Percentiles rank a stretch among this genome's conserved stretches.
These are phyloP conservation scores for Mormyrus iriodes DNA, from an alignment of 2,113 vertebrate genomes.

Conservation along the genomic window DNA sequence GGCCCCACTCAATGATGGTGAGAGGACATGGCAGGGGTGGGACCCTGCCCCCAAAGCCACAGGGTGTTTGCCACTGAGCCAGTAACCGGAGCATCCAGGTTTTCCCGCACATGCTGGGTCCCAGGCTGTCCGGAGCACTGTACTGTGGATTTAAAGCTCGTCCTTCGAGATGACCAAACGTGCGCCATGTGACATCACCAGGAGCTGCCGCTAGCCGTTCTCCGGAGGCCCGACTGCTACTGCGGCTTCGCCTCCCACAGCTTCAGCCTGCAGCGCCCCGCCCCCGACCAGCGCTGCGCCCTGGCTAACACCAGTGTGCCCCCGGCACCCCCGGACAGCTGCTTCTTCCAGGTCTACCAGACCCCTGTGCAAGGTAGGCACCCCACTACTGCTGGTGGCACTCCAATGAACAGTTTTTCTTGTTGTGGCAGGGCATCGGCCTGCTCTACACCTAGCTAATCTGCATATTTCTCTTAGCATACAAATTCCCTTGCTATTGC, in stretches of 20 bases:
- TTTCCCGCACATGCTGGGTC: too few relatives aligned
- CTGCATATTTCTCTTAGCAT: not conserved
- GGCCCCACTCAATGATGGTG: not conserved
- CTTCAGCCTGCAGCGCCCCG: constrained; percentile 59
- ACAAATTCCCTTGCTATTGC: not conserved
- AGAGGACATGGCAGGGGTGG: not conserved
- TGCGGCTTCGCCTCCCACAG: constrained; percentile 70
- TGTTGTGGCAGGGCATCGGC: not conserved
- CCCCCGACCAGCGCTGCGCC: constrained; percentile 55
- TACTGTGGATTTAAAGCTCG: too few relatives aligned
- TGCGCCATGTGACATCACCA: constrained; percentile 30
- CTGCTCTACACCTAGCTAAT: not conserved
- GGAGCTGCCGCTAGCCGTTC: constrained; percentile 83
- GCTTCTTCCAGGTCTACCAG: constrained; percentile 77
- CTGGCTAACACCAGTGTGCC: constrained; percentile 28
- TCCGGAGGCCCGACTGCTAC: constrained; percentile 69
- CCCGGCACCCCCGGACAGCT: constrained; percentile 2
- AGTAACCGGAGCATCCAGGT: not conserved
- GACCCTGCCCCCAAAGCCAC: not conserved
- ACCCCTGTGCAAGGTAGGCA: constrained; percentile 80
- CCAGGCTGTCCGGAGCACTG: too few relatives aligned
- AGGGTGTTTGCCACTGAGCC: not conserved
- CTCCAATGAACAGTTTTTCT: not conserved
- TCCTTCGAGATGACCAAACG: not conserved
- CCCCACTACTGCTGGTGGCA: constrained; percentile 11